These are phyloP conservation scores for Agriopis leucophaearia DNA, from an alignment of 2,888 invertebrate genomes.

Conservation along the genomic window DNA sequence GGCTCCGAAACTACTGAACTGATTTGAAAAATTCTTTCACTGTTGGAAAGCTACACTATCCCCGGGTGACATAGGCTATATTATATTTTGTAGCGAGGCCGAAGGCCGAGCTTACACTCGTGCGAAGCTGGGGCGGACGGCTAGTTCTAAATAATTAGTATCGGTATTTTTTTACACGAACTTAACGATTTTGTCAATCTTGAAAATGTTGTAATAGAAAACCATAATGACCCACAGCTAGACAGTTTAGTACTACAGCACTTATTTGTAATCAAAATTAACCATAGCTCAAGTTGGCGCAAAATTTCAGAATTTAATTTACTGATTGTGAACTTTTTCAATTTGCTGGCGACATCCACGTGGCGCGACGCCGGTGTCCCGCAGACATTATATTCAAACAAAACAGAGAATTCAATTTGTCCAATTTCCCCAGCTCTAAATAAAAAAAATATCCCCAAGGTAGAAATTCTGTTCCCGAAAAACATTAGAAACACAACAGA, in stretches of 20 bases:
- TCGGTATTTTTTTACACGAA: too few relatives aligned
- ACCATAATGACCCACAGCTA: too few relatives aligned
- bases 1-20: too few relatives aligned
- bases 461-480: slow-evolving; percentile 58
- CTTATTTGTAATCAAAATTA: slow-evolving; percentile 37
- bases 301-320: slow-evolving; percentile 36
- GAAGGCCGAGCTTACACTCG: too few relatives aligned
- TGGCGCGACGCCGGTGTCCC: slow-evolving; percentile 35
- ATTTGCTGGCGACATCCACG: slow-evolving; percentile 44
- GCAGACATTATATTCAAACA: slow-evolving; percentile 58
- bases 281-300: slow-evolving; percentile 24
- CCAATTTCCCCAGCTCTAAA: slow-evolving; percentile 60
- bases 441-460: slow-evolving; percentile 63
- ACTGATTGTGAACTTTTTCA: slow-evolving; percentile 46
- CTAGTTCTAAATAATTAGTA: too few relatives aligned
- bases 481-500: slow-evolving; percentile 61
- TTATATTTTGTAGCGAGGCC: too few relatives aligned
- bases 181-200: too few relatives aligned
- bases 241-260: background rate
- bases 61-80: too few relatives aligned
- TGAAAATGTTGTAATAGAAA: too few relatives aligned
- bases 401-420: slow-evolving; percentile 66
- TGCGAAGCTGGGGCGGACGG: too few relatives aligned
- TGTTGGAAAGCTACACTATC: too few relatives aligned
- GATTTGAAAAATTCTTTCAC: too few relatives aligned